Conservation (phyloP, 2,888 invertebrate genomes). For the Smittia aterrima region DNA sequence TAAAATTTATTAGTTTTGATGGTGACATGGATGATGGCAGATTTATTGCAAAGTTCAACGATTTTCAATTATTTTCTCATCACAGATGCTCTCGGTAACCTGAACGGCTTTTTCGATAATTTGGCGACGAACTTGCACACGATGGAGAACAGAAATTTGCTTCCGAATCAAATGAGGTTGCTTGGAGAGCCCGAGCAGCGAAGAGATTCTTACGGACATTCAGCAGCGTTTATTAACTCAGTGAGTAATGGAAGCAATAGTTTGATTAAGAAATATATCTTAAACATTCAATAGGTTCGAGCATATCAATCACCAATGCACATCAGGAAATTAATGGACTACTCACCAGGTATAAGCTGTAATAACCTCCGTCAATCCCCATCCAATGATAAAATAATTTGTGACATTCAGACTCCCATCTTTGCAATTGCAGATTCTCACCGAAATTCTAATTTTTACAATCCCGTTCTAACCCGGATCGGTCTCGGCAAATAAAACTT, state of each 20-base stretch:
- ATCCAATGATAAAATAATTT: neutral
- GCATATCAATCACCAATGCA: neutral
- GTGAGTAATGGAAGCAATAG: neutral
- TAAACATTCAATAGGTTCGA: neutral
- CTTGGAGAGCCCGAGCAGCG: conserved; percentile 19
- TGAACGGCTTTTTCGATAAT: conserved; percentile 38
- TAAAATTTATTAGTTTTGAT: neutral
- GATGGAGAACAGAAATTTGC: conserved; percentile 33
- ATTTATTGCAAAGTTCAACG: neutral
- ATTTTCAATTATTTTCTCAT: neutral
- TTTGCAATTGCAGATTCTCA: conserved; percentile 27
- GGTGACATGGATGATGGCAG: neutral
- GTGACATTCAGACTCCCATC: neutral
- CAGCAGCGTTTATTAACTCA: conserved; percentile 28
- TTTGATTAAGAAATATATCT: neutral
- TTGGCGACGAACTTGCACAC: conserved; percentile 28
- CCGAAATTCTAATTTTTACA: conserved; percentile 35
- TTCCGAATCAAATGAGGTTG: conserved; percentile 24
- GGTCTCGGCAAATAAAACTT: conserved; percentile 29
- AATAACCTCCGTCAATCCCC: neutral
- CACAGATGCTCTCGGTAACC: conserved; percentile 26
- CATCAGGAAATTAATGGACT: conserved; percentile 11
- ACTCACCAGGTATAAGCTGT: conserved; percentile 30
- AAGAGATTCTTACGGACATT: neutral
- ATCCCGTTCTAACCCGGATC: conserved; percentile 24